Evolutionary conservation across 2,113 vertebrate genomes (phyloP).

Genomic region (Xenopus tropicalis): UCB_Xtro_10.0 CM004451.2:28799001-28799500

Average conservation of each 20-base stretch:
- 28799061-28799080: too few species aligned
- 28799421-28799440: slow-evolving; percentile 9
- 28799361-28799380: slow-evolving; percentile 24
- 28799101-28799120: too few species aligned
- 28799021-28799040: too few species aligned
- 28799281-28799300: background rate
- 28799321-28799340: slow-evolving; percentile 7
- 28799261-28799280: background rate
- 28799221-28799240: background rate
- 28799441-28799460: slow-evolving; percentile 1
- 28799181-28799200: too few species aligned
- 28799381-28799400: slow-evolving; percentile 6
- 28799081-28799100: too few species aligned
- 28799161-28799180: too few species aligned
- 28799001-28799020: too few species aligned
- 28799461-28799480: background rate
- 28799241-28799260: background rate
- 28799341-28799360: slow-evolving; percentile 26
- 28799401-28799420: slow-evolving; percentile 17
- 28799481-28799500: background rate
- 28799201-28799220: background rate
- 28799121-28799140: too few species aligned
- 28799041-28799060: too few species aligned
- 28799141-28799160: too few species aligned
- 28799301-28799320: slow-evolving; percentile 15